Evolutionary conservation across 1,140 invertebrate genomes (phyloP), one percentile per base, ranked within the genome.

Genomic region (Rhagoletis zephyria): DNA sequence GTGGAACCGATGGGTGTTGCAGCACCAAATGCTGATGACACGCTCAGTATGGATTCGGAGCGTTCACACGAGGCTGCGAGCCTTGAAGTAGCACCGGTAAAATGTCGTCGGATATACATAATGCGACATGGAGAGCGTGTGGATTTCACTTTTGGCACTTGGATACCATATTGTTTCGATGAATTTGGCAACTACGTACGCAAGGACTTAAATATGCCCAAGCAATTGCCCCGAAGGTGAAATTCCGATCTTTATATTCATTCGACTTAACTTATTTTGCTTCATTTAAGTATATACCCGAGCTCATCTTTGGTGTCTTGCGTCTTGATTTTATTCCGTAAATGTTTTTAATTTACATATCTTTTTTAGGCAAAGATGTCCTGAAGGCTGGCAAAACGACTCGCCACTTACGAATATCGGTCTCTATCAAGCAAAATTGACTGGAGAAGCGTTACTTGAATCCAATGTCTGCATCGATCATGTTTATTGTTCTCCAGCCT

Each of bases 121-220:
- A 96, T 97, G 93, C 94, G 98, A 1, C 91, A 92, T 87, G 91
- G 91, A 12, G 97, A 98, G 93, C 94, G 98, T 59, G 95, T 98
- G 3, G 97, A 99, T 93, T 30, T 30, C 90, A 97, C 97, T 0
- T 98, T 98, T 91, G 97, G 97, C 30, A 94, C 91, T 0, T 98
- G 97, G 97, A 96, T 97, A 86, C 96, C 96, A 0, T 96, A 95
- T 91, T 97, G 97, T 90, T 98, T 98, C 92, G 96, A 98, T 94
- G 94, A 96, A 85, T 94, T 95, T 88, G 97, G 96, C 91, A 95
- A 93, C 42, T 98, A 98, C 90, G 93, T 95, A 14, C 94, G 96
- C 14, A 96, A 96, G 90, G 97, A 99, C 92, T 93, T 99, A 19
- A 99, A 99, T 90, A 97, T 98, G 96, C 98, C 98, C 5, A 94